phyloP scores from a whole-genome alignment of 2,888 invertebrate genomes.

The Pollenia labialis region DNA sequence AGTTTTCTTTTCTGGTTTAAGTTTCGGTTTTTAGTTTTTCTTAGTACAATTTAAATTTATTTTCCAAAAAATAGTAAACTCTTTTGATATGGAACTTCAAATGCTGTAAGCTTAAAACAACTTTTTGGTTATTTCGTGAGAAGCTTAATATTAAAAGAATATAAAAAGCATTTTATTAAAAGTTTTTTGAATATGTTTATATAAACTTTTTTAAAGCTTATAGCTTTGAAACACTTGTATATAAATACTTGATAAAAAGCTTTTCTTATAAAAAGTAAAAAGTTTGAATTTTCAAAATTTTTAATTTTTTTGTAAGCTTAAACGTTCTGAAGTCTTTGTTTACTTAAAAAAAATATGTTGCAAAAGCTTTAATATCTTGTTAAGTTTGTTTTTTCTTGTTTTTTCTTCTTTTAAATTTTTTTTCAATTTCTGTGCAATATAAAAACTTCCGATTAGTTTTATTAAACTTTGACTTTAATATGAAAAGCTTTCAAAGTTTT shows the following conservation, averaged over 20 bases:
- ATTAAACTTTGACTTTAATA: too few relatives aligned
- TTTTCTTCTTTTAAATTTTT: background rate
- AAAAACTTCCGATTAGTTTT: background rate
- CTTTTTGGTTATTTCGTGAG: too few relatives aligned
- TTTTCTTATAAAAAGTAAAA: background rate
- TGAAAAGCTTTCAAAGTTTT: background rate
- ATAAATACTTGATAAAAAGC: background rate
- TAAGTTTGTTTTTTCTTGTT: background rate
- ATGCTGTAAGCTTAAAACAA: too few relatives aligned
- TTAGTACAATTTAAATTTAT: background rate
- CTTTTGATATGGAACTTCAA: too few relatives aligned
- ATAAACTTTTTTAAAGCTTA: too few relatives aligned
- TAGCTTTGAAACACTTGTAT: too few relatives aligned
- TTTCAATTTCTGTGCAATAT: background rate
- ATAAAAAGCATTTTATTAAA: too few relatives aligned
- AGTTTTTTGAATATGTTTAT: too few relatives aligned
- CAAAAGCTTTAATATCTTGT: constrained; percentile 14
- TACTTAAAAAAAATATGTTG: background rate
- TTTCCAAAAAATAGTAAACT: too few relatives aligned
- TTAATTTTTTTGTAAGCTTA: background rate
- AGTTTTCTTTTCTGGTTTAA: background rate
- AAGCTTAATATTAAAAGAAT: too few relatives aligned
- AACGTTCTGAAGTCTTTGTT: background rate
- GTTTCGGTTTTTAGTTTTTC: background rate
- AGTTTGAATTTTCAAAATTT: background rate